phyloP scores from a whole-genome alignment of 2,113 vertebrate genomes.

The Shinisaurus crocodilurus region DNA sequence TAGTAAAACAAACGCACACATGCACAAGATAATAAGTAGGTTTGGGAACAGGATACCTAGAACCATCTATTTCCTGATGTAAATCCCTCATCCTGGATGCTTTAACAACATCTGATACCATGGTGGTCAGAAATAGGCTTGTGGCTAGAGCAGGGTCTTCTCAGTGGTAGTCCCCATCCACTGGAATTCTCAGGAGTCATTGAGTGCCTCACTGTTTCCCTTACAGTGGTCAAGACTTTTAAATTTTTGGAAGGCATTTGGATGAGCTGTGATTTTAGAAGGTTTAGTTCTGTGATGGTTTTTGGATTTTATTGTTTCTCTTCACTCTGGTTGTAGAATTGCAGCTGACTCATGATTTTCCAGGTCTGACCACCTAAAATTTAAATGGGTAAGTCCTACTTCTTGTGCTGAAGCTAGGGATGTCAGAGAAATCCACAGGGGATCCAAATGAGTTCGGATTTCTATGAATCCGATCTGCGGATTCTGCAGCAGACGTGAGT shows the following conservation, averaged over 20 bases:
- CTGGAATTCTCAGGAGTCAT: background rate
- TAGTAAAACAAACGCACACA: constrained; percentile 75
- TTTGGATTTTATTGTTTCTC: background rate
- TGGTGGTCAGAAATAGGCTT: background rate
- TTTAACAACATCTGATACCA: background rate
- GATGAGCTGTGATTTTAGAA: background rate
- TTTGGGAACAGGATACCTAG: background rate
- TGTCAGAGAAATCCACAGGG: too few species aligned
- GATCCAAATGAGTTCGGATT: too few species aligned
- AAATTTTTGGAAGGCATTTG: background rate
- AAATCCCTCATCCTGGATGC: background rate
- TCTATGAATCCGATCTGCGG: too few species aligned
- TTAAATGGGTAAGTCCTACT: background rate
- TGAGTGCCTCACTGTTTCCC: background rate
- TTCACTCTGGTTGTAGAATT: background rate
- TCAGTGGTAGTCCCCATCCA: too few species aligned
- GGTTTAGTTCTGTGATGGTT: background rate
- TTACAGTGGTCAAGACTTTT: background rate
- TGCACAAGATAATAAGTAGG: too few species aligned
- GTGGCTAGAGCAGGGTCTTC: background rate
- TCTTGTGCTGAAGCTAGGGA: background rate
- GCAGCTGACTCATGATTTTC: background rate
- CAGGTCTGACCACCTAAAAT: background rate
- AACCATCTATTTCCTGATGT: background rate
- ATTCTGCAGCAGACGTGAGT: too few species aligned